Conservation (phyloP, 1,140 invertebrate species). For the Caerostris extrusa region DNA sequence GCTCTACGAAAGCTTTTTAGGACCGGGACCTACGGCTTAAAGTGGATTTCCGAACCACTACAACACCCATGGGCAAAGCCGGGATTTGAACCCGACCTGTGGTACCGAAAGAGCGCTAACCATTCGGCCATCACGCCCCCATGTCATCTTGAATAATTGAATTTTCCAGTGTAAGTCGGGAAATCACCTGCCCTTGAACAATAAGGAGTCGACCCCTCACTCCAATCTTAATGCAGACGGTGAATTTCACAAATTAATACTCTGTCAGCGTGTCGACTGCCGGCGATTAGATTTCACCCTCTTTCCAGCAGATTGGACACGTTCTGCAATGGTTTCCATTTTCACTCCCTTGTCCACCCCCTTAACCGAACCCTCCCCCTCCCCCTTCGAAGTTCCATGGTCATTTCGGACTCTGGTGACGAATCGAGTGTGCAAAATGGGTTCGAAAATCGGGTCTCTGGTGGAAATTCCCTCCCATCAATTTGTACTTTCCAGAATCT, state of each 20-base stretch:
- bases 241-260: slow-evolving; percentile 37
- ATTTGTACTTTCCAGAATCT: neutral
- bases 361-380: neutral
- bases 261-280: slow-evolving; percentile 5
- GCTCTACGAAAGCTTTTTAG: too few relatives aligned
- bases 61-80: too few relatives aligned
- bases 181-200: neutral
- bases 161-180: too few relatives aligned
- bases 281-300: slow-evolving; percentile 15
- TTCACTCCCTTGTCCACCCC: neutral
- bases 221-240: neutral
- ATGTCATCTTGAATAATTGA: too few relatives aligned
- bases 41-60: too few relatives aligned
- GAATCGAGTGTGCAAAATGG: neutral
- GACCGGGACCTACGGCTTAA: too few relatives aligned
- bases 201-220: slow-evolving; percentile 1
- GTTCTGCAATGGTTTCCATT: slow-evolving; percentile 30
- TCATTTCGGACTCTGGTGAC: slow-evolving; percentile 36
- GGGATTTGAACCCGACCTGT: too few relatives aligned
- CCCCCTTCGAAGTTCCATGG: neutral
- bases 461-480: neutral
- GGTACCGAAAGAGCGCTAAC: too few relatives aligned
- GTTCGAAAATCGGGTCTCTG: slow-evolving; percentile 9
- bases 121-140: too few relatives aligned
- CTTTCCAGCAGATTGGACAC: slow-evolving; percentile 38